Evolutionary conservation across 1,140 invertebrate genomes (phyloP).

Genomic region (Hypsibius dujardini): DNA sequence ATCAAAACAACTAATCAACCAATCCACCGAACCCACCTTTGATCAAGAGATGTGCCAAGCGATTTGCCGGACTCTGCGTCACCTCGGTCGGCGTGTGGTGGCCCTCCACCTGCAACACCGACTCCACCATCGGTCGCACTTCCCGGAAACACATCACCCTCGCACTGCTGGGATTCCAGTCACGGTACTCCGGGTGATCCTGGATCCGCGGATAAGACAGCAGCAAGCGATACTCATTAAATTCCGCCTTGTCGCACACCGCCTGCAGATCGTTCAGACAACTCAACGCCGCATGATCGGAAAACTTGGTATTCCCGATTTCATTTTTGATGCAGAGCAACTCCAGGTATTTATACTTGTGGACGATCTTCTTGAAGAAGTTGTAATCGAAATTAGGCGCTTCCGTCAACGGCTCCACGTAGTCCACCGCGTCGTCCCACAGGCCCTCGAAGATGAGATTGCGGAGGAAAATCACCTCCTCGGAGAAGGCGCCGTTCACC

Average conservation of each 20-base stretch:
- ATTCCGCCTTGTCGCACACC: conserved; percentile 78
- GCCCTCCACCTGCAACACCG: conserved; percentile 46
- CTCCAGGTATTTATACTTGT: conserved; percentile 83
- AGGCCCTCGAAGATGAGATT: conserved; percentile 78
- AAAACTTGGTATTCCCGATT: conserved; percentile 61
- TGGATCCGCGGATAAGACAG: conserved; percentile 75
- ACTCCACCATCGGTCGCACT: conserved; percentile 60
- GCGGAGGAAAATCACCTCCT: conserved; percentile 78
- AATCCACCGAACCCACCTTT: conserved; percentile 68
- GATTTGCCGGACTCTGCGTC: conserved; percentile 41
- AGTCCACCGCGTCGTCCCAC: conserved; percentile 92
- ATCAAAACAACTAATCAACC: no score
- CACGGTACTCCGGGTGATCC: conserved; percentile 66
- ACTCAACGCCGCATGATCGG: conserved; percentile 82
- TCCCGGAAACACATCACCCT: conserved; percentile 67
- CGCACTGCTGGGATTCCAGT: conserved; percentile 76
- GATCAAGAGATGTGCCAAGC: conserved; percentile 70
- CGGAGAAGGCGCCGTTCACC: conserved; percentile 70
- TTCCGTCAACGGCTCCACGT: conserved; percentile 77
- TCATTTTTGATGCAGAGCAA: conserved; percentile 82
- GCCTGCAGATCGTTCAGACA: conserved; percentile 66
- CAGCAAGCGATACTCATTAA: conserved; percentile 73
- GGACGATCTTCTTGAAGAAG: conserved; percentile 61
- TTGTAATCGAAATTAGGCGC: conserved; percentile 50
- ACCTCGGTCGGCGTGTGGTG: conserved; percentile 43